phyloP scores from a whole-genome alignment of 2,797 vertebrate genomes.

The Clarias pachynema region DNA sequence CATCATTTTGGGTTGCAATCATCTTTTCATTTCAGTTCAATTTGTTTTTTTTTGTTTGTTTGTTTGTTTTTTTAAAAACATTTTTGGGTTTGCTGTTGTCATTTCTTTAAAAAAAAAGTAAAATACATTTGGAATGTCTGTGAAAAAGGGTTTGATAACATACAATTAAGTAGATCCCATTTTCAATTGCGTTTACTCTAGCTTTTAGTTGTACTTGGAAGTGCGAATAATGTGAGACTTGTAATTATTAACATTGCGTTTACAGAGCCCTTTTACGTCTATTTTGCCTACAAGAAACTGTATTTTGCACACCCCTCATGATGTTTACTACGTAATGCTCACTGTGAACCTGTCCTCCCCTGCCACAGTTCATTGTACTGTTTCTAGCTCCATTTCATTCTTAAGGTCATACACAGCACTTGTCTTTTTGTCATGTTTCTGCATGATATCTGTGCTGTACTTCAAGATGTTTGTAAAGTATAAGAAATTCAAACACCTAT shows the following conservation, averaged over 20 bases:
- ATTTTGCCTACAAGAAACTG: slow-evolving; percentile 71
- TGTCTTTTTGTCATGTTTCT: slow-evolving; percentile 31
- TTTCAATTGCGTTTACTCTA: slow-evolving; percentile 18
- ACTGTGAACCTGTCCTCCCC: slow-evolving; percentile 29
- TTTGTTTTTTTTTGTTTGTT: slow-evolving; percentile 37
- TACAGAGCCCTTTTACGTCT: slow-evolving; percentile 63
- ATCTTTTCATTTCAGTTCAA: slow-evolving; percentile 74
- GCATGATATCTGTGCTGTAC: slow-evolving; percentile 20
- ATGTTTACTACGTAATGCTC: slow-evolving; percentile 40
- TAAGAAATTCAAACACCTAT: not conserved
- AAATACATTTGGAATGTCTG: slow-evolving; percentile 22
- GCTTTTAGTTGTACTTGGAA: slow-evolving; percentile 46
- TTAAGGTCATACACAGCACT: slow-evolving; percentile 21
- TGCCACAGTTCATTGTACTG: slow-evolving; percentile 35
- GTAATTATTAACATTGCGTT: slow-evolving; percentile 65
- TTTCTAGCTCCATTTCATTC: slow-evolving; percentile 26
- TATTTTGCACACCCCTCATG: slow-evolving; percentile 72
- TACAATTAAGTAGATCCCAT: slow-evolving; percentile 13
- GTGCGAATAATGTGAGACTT: slow-evolving; percentile 56
- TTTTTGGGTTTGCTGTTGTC: slow-evolving; percentile 48
- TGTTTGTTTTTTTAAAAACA: not conserved
- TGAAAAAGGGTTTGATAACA: slow-evolving; percentile 36
- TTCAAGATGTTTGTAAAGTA: not conserved
- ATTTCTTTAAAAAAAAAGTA: slow-evolving; percentile 2
- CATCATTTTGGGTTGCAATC: slow-evolving; percentile 81